Evolutionary conservation across 2,888 invertebrate genomes (phyloP).

Genomic region (Calliphora vomitoria): DNA sequence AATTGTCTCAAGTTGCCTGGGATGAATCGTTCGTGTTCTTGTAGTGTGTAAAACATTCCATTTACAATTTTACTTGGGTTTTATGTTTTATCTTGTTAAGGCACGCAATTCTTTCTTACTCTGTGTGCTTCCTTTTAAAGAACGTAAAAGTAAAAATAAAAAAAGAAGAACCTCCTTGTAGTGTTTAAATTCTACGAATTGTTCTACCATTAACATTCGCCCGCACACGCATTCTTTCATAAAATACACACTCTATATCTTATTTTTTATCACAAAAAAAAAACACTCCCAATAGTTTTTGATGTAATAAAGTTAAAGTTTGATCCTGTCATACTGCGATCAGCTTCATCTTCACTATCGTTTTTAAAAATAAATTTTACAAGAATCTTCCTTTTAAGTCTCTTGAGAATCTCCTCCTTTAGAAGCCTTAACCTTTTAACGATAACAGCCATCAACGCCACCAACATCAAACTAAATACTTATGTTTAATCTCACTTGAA

Average conservation of each 20-base stretch:
- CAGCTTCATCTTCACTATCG: neutral
- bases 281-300: neutral
- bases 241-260: conserved; percentile 1
- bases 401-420: conserved; percentile 6
- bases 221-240: conserved; percentile 53
- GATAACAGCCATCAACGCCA: neutral
- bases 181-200: conserved; percentile 47
- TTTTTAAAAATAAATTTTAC: conserved; percentile 8
- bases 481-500: neutral
- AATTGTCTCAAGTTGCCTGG: neutral
- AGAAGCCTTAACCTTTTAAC: neutral
- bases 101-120: conserved; percentile 30
- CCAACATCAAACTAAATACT: neutral
- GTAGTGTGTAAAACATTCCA: conserved; percentile 7
- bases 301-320: conserved; percentile 26
- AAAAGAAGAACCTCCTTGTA: neutral
- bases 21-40: neutral
- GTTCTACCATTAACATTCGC: conserved; percentile 22
- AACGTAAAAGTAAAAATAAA: neutral
- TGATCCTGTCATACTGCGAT: conserved; percentile 46
- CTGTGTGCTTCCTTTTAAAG: neutral
- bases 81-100: conserved; percentile 40
- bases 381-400: neutral
- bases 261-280: no score
- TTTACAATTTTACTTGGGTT: conserved; percentile 21